These are phyloP conservation scores for Trogon melanurus DNA, from an alignment of 2,113 vertebrate genomes.

Conservation along the genomic window DNA sequence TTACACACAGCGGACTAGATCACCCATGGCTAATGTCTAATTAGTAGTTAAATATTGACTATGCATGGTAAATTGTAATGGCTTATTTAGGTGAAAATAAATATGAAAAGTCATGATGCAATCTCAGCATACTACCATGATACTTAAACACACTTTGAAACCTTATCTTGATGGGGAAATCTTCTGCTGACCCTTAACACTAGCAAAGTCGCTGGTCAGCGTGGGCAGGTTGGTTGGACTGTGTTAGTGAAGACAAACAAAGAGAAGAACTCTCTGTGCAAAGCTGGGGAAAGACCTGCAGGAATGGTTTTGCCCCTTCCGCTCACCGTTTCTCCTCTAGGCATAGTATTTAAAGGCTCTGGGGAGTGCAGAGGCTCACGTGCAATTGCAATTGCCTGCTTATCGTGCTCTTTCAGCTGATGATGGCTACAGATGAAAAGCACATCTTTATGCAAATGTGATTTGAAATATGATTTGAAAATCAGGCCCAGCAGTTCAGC, in stretches of 20 bases:
- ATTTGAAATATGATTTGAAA: background rate
- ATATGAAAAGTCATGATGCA: background rate
- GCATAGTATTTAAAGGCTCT: background rate
- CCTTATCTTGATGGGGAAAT: background rate
- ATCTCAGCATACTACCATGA: background rate
- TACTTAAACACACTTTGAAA: background rate
- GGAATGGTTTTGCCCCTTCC: background rate
- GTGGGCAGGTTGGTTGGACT: background rate
- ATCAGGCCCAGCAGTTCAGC: background rate
- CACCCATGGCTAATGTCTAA: background rate
- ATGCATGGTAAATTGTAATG: background rate
- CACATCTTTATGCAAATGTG: background rate
- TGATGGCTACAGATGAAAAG: background rate
- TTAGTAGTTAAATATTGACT: conserved; percentile 1
- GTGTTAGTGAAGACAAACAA: background rate
- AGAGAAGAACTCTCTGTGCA: background rate
- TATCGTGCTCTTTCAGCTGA: background rate
- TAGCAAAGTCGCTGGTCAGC: background rate
- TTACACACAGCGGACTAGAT: background rate
- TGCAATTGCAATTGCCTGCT: background rate
- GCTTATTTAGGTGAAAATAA: background rate
- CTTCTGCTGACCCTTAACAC: background rate
- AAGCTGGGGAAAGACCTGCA: background rate
- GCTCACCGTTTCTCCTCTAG: background rate
- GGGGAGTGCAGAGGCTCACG: background rate